These are phyloP conservation scores for Hylomyscus alleni DNA, from an alignment of 2,797 vertebrate species.

Conservation along the genomic window DNA sequence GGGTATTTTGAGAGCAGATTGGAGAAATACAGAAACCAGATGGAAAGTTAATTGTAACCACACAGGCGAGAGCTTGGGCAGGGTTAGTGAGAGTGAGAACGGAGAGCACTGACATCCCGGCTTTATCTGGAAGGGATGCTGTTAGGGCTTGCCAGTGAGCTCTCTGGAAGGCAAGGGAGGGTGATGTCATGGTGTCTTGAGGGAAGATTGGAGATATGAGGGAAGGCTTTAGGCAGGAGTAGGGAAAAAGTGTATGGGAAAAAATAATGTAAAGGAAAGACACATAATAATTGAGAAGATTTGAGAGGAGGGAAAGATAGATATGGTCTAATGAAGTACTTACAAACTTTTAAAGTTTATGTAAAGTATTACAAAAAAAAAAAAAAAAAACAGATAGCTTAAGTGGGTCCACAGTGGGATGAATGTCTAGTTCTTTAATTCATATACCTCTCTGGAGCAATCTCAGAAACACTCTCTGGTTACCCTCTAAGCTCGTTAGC, in stretches of 20 bases:
- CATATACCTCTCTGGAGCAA: not conserved
- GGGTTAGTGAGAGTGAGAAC: not conserved
- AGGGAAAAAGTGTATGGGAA: slow-evolving; percentile 9
- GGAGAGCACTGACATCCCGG: not conserved
- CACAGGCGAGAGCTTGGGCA: not conserved
- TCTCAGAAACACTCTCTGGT: not conserved
- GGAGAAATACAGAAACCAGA: not conserved
- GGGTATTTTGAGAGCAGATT: slow-evolving; percentile 29
- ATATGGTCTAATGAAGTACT: not conserved
- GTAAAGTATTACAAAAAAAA: not conserved
- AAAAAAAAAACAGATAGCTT: slow-evolving; percentile 2
- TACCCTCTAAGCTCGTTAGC: not conserved
- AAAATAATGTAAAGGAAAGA: slow-evolving; percentile 43
- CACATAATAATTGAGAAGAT: not conserved
- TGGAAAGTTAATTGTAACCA: not conserved
- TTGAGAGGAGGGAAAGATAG: not conserved
- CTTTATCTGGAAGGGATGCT: not conserved
- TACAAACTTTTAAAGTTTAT: not conserved
- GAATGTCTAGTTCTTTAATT: slow-evolving; percentile 27
- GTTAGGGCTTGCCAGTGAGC: not conserved
- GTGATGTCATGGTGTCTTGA: not conserved
- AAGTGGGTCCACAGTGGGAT: not conserved
- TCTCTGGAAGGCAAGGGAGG: not conserved
- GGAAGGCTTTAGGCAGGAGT: not conserved
- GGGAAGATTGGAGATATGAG: not conserved